Evolutionary conservation across 2,113 vertebrate genomes (phyloP).

Genomic region (Phalacrocorax brasilianus): DNA sequence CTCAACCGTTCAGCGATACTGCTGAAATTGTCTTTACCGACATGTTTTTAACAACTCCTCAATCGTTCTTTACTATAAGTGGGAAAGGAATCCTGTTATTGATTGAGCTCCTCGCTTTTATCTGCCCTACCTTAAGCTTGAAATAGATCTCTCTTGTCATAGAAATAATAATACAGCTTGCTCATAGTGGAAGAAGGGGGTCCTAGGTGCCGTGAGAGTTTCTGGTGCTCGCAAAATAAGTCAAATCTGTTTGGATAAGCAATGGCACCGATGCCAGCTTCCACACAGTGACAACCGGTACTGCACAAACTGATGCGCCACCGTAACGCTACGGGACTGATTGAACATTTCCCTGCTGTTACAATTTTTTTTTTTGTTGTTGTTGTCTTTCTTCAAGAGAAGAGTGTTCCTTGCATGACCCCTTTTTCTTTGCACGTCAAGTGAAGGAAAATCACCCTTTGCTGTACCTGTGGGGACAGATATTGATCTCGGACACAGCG

Average conservation of each 20-base stretch:
- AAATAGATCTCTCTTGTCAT: conserved; percentile 14
- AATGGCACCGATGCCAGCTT: not conserved
- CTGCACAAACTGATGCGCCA: conserved; percentile 54
- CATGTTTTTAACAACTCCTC: not conserved
- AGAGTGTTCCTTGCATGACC: conserved; percentile 37
- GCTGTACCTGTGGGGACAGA: conserved; percentile 10
- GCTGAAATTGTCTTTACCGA: not conserved
- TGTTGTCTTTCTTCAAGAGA: conserved; percentile 42
- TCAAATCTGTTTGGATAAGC: conserved; percentile 8
- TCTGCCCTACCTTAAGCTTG: not conserved
- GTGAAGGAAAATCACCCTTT: conserved; percentile 40
- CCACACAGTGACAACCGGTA: not conserved
- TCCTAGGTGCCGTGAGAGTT: not conserved
- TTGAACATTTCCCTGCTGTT: conserved; percentile 26
- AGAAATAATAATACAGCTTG: conserved; percentile 30
- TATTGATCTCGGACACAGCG: conserved; percentile 38
- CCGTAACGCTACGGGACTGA: conserved; percentile 33
- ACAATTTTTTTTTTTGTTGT: not conserved
- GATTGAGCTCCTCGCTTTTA: conserved; percentile 9
- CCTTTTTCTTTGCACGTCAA: conserved; percentile 44
- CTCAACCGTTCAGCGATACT: not conserved
- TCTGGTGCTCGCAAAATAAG: not conserved
- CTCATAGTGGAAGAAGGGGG: not conserved
- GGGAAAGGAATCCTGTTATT: not conserved
- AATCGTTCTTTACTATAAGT: not conserved